Evolutionary conservation across 2,113 vertebrate species (phyloP).

Genomic region (Lathamus discolor): DNA sequence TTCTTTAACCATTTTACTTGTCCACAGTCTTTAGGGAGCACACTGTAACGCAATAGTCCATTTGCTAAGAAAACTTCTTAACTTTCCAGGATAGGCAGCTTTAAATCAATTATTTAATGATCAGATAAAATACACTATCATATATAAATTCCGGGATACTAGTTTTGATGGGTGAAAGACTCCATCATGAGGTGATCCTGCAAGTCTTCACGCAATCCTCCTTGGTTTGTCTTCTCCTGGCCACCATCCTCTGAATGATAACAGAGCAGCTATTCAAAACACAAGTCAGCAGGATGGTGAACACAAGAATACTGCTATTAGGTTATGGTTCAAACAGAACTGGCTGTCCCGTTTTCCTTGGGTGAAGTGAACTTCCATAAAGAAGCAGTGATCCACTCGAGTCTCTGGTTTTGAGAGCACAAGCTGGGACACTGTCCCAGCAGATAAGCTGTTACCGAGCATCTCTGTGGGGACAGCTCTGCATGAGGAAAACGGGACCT

Average conservation of each 20-base stretch:
- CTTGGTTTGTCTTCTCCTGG: not conserved
- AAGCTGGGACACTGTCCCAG: not conserved
- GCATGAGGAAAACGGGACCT: too few relatives aligned
- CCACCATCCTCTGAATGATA: not conserved
- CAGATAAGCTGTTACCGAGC: not conserved
- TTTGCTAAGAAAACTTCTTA: not conserved
- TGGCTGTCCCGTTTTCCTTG: not conserved
- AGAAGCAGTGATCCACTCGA: not conserved
- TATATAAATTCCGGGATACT: not conserved
- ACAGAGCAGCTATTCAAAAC: not conserved
- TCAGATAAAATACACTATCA: not conserved
- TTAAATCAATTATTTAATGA: not conserved
- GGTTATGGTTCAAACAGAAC: fast-evolving
- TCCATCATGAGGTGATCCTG: not conserved
- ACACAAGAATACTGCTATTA: fast-evolving
- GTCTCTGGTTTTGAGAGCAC: not conserved
- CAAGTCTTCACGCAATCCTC: not conserved
- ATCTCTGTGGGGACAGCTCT: not conserved
- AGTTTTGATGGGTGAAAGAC: not conserved
- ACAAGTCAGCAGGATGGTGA: not conserved
- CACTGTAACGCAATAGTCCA: not conserved
- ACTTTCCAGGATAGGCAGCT: not conserved
- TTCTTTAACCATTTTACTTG: not conserved
- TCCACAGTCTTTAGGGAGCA: not conserved
- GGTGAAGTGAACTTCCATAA: too few relatives aligned